Evolutionary conservation across 2,797 vertebrate species (phyloP).

Genomic region (Spheniscus humboldti): DNA sequence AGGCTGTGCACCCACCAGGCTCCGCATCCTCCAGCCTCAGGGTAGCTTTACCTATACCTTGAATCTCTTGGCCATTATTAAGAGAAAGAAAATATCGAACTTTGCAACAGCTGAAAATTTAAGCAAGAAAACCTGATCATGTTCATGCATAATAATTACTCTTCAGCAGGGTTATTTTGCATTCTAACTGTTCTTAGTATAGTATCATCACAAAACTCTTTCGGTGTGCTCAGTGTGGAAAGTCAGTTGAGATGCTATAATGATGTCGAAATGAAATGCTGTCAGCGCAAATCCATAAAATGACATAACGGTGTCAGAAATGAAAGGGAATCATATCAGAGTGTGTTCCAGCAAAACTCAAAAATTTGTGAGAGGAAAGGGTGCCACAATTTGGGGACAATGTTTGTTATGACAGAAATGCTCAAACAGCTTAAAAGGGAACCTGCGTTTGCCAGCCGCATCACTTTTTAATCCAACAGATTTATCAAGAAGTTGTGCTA

Average conservation of each 20-base stretch:
- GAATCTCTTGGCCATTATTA: neutral
- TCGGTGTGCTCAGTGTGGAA: conserved; percentile 18
- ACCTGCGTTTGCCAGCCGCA: conserved; percentile 38
- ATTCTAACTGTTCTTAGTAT: conserved; percentile 54
- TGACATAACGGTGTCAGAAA: conserved; percentile 72
- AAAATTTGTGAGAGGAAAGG: conserved; percentile 64
- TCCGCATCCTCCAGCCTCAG: neutral
- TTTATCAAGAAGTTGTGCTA: conserved; percentile 63
- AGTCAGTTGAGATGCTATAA: conserved; percentile 66
- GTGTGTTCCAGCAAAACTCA: conserved; percentile 66
- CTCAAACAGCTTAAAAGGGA: conserved; percentile 60
- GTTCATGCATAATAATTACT: neutral
- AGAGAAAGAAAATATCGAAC: neutral
- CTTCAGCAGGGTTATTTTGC: neutral
- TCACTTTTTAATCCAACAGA: conserved; percentile 60
- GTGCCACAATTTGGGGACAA: conserved; percentile 58
- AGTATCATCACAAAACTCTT: conserved; percentile 26
- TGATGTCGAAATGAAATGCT: conserved; percentile 73
- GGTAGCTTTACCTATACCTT: neutral
- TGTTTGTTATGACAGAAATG: conserved; percentile 73
- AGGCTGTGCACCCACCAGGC: neutral
- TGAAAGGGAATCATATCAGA: conserved; percentile 69
- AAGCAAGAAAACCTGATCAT: neutral
- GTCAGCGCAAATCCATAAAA: conserved; percentile 65
- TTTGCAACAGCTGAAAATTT: neutral